A percentile compares a stretch with the other conserved stretches of the same genome.
phyloP scores from a whole-genome alignment of 2,888 invertebrate species.

The Doris montereyensis region DNA sequence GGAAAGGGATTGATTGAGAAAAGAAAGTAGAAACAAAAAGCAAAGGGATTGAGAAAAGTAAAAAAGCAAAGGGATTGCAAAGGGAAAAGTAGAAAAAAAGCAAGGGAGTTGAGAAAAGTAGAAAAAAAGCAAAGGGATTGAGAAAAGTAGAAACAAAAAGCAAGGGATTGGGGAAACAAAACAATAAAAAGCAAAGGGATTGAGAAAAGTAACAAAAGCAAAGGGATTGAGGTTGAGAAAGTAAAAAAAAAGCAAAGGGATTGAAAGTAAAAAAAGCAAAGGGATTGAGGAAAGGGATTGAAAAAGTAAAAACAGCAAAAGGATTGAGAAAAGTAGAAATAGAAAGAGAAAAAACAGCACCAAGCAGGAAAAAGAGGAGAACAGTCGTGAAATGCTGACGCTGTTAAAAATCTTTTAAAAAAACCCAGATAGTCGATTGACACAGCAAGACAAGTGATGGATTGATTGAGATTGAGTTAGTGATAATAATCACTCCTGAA shows the following conservation, averaged over 20 bases:
- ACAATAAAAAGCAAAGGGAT: not conserved
- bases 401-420: too few relatives aligned
- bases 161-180: not conserved
- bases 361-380: not conserved
- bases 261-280: not conserved
- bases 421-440: too few relatives aligned
- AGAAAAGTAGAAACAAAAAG: not conserved
- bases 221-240: not conserved
- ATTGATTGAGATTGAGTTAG: too few relatives aligned
- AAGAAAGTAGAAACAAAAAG: not conserved
- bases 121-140: not conserved
- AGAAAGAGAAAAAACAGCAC: not conserved
- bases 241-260: not conserved
- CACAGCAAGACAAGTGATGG: too few relatives aligned
- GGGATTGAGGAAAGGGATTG: not conserved
- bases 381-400: too few relatives aligned
- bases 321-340: not conserved
- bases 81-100: not conserved
- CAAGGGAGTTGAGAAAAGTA: not conserved
- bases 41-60: not conserved
- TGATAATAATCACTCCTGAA: too few relatives aligned
- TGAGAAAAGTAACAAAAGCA: not conserved
- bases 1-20: not conserved
- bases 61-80: not conserved
- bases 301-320: not conserved